Base-by-base conservation (phyloP, 2,113 vertebrate genomes). In the Barnardius zonarius region DNA sequence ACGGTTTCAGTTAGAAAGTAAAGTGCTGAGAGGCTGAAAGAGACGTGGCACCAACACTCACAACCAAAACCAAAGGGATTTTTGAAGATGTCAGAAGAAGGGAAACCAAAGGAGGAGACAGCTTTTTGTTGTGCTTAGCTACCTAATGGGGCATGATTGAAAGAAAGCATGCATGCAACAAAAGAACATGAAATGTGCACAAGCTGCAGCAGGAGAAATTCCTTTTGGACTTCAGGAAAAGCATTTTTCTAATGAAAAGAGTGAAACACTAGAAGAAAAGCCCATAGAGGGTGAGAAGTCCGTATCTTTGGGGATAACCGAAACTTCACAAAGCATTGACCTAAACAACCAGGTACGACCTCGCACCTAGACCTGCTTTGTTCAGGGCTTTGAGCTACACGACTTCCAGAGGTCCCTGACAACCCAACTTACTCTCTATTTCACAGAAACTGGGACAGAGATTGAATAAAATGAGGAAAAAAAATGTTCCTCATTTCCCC, bases 331-430 rank as follows among this genome's bases (percentile, higher is more conserved):
- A 48, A 93, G 52, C 48, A 79, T 57, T 57, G 46, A 41, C n/a
- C 51, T 68, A 33, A 92, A 82, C 55, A 72, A 44, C 23, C 6
- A 57, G 46, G 70, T 51, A 20, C 33, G 51, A 93, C 80, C 73
- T 78, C 91, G 80, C 92, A 86, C 48, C 39, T 93, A 80, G 54
- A 49, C 44, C 59, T 90, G 55, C 80, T 95, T 92, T 89, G 80
- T 75, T 90, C 72, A 85, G n/a, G 43, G 35, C 31, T 6, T n/a
- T 43, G 46, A 16, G 30, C 39, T 86, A 48, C 69, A 82, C 18
- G 52, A 63, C 48, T 48, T 95, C 69, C 77, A 86, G 57, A 95
- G 33, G 35, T 68, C 66, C 76, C 64, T 77, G 76, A 46, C 72
- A 81, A 35, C 43, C 20, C 86, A 72, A 76, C 76, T 93, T 89